Conservation (phyloP, 2,888 invertebrate genomes). For the Macrosiphum euphorbiae region DNA sequence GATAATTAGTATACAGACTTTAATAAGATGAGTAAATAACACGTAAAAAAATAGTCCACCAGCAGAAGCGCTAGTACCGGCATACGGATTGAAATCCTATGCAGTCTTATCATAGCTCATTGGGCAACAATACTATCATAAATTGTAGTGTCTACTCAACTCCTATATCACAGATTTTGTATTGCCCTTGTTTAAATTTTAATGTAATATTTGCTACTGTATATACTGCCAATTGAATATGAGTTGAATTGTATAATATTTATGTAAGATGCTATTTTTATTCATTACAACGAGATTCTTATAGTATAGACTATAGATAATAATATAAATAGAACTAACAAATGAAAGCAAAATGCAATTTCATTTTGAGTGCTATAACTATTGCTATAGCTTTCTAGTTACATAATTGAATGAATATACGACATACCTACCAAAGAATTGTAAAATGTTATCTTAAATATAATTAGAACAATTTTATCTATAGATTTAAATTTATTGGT, state of each 20-base stretch:
- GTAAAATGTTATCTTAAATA: background rate
- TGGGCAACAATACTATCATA: too few species aligned
- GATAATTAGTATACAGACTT: too few species aligned
- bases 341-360: background rate
- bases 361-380: background rate
- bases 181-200: background rate
- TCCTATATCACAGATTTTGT: background rate
- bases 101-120: too few species aligned
- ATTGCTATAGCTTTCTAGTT: background rate
- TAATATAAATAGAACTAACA: background rate
- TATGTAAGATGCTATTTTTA: background rate
- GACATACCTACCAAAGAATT: background rate
- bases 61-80: too few species aligned
- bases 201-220: background rate
- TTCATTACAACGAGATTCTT: background rate
- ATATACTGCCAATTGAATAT: background rate
- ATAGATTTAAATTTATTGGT: background rate
- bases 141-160: background rate
- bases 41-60: too few species aligned
- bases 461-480: background rate
- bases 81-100: too few species aligned
- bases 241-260: background rate
- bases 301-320: background rate
- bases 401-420: background rate
- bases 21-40: too few species aligned